Base-by-base conservation (phyloP, 2,797 vertebrate genomes). In the Sebastes iracundus region DNA sequence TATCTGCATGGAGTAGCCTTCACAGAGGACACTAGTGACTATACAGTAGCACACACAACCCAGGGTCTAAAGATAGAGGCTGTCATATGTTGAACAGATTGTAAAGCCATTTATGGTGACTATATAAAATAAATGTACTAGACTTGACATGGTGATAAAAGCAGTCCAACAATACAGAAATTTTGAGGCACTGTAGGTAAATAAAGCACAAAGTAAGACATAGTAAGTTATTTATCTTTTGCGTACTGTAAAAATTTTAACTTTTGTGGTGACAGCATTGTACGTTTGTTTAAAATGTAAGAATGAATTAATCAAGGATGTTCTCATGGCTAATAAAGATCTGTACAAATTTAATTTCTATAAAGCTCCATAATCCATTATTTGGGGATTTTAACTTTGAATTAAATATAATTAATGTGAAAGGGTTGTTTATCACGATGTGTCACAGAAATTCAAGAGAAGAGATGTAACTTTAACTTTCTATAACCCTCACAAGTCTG, bases 21-120 rank as follows among this genome's bases (percentile, higher is more conserved):
- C 72, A 87, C 76, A 86, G 74, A 90, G 88, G 80, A 78, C 65
- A 75, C 72, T 5, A 67, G 42, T 32, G 66, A 42, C 58, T 72
- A 11, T 53, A 53, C 52, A 22, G 18, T 6, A 68, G 62, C 28
- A 69, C 65, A 65, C 38, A 65, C 20, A 52, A 23, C 16, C 4
- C 1, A 58, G 35, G 35, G 30, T 56, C 72, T 61, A 73, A 69
- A 79, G 66, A 52, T 61, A 69, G 35, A 75, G 35, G 42, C 12
- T 38, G 53, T 10, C 30, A 35, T 75, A 13, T 53, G 16, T 33
- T 56, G 16, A 23, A 28, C 6, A 72, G 35, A 67, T 10, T 82
- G 59, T 23, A 42, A 33, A 68, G 27, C 10, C 33, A 11, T 33
- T 72, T 10, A 77, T 23, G 20, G 52, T 42, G n/a, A 22, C 67